Conservation (phyloP, 2,797 vertebrate genomes). For the Apogon hyalosoma region DNA sequence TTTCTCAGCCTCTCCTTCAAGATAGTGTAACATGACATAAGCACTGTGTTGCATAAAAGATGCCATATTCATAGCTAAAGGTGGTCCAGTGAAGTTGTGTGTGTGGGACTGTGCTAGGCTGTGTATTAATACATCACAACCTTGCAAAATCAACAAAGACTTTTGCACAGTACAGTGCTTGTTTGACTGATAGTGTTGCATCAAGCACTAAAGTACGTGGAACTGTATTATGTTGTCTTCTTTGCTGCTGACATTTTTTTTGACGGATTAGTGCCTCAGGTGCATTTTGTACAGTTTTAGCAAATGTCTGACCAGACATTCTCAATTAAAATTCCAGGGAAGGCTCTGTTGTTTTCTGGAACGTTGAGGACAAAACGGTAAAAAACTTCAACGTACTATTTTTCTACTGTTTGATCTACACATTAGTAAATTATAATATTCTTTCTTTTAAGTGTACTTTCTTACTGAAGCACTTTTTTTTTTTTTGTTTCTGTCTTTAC, state of each 20-base stretch:
- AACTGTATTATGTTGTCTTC: too few species aligned
- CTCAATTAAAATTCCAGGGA: slow-evolving; percentile 85
- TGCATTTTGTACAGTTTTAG: too few species aligned
- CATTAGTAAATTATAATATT: not conserved
- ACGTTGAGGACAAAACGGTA: slow-evolving; percentile 95
- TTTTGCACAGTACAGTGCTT: not conserved
- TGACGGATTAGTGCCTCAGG: too few species aligned
- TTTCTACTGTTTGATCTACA: not conserved
- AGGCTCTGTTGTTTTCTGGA: slow-evolving; percentile 98
- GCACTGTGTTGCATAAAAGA: too few species aligned
- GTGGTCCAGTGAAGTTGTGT: too few species aligned
- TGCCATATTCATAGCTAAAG: too few species aligned
- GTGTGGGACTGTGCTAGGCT: too few species aligned
- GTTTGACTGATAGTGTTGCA: not conserved
- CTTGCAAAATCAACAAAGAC: too few species aligned
- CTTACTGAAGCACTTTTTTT: not conserved
- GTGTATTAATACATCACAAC: too few species aligned
- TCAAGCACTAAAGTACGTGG: not conserved
- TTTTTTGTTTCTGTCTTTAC: not conserved
- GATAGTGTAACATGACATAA: too few species aligned
- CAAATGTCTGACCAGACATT: slow-evolving; percentile 7
- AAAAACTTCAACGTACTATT: slow-evolving; percentile 44
- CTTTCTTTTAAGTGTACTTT: not conserved
- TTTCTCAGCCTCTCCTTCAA: too few species aligned
- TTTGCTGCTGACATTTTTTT: too few species aligned